These are phyloP conservation scores for Thymallus thymallus DNA, from an alignment of 2,113 vertebrate genomes.

Conservation along the genomic window DNA sequence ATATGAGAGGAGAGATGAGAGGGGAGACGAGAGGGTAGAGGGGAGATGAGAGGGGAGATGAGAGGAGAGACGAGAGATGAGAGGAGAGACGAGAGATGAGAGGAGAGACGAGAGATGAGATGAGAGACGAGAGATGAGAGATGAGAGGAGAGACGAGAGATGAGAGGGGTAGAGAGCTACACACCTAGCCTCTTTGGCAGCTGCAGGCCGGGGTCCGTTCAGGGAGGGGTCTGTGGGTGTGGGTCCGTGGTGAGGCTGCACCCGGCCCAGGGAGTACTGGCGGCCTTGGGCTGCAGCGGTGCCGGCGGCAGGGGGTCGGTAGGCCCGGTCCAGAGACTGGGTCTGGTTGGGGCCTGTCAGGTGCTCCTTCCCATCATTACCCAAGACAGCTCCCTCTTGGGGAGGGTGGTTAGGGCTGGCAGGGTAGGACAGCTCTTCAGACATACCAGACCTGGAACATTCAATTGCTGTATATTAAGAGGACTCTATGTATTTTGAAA, in stretches of 20 bases:
- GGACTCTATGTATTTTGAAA: too few relatives aligned
- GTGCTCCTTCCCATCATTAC: constrained; percentile 75
- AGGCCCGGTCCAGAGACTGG: constrained; percentile 76
- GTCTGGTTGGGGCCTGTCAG: constrained; percentile 62
- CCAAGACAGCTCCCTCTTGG: constrained; percentile 64
- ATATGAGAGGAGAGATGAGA: constrained; percentile 5
- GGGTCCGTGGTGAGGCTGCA: constrained; percentile 67
- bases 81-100: too few relatives aligned
- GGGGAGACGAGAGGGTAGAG: too few relatives aligned
- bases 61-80: too few relatives aligned
- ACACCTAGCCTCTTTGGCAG: constrained; percentile 78
- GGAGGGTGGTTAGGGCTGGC: constrained; percentile 73
- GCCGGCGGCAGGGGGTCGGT: constrained; percentile 52
- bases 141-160: not conserved
- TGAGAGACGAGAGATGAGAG: too few relatives aligned
- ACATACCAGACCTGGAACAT: constrained; percentile 72
- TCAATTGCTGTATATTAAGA: too few relatives aligned
- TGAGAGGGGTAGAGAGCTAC: constrained; percentile 29
- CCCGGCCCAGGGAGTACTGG: constrained; percentile 81
- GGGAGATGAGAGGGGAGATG: too few relatives aligned
- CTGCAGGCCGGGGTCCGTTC: constrained; percentile 72
- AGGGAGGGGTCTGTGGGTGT: constrained; percentile 66
- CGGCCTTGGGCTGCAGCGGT: constrained; percentile 51
- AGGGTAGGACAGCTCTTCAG: constrained; percentile 78
- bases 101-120: too few relatives aligned